Percentiles rank a stretch among this genome's conserved stretches.
These are phyloP conservation scores for Drosophila birchii DNA, from an alignment of 2,888 invertebrate genomes.

Conservation along the genomic window DNA sequence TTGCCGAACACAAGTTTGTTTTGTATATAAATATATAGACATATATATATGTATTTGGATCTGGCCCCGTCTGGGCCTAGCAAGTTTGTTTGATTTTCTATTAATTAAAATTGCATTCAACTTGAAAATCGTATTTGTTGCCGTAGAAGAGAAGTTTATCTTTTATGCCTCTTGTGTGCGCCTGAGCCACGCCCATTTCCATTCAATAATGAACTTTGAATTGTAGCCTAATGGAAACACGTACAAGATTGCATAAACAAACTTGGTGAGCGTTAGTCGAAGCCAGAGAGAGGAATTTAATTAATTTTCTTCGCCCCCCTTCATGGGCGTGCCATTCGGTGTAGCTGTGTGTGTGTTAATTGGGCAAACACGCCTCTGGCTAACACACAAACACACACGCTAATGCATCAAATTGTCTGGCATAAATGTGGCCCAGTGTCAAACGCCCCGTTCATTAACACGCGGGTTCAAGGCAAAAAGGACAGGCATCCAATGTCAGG, in stretches of 20 bases:
- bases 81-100: slow-evolving; percentile 80
- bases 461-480: slow-evolving; percentile 39
- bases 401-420: slow-evolving; percentile 75
- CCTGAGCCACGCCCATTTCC: slow-evolving; percentile 26
- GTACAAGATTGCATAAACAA: slow-evolving; percentile 72
- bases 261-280: slow-evolving; percentile 44
- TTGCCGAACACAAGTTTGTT: slow-evolving; percentile 40
- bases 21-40: slow-evolving; percentile 18
- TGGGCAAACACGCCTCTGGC: slow-evolving; percentile 69
- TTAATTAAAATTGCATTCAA: slow-evolving; percentile 81
- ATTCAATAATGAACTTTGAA: slow-evolving; percentile 76
- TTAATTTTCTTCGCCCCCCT: slow-evolving; percentile 68
- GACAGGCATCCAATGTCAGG: slow-evolving; percentile 63
- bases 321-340: slow-evolving; percentile 53
- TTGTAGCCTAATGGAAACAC: slow-evolving; percentile 80
- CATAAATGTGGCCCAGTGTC: slow-evolving; percentile 61
- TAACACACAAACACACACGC: slow-evolving; percentile 32
- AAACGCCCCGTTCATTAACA: slow-evolving; percentile 54
- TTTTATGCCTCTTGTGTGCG: slow-evolving; percentile 26
- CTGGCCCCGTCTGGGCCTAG: slow-evolving; percentile 12
- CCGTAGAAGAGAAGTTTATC: slow-evolving; percentile 42
- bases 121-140: slow-evolving; percentile 78
- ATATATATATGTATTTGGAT: slow-evolving; percentile 20
- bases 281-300: slow-evolving; percentile 60
- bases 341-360: slow-evolving; percentile 55